Evolutionary conservation across 2,113 vertebrate genomes (phyloP), one percentile per base, ranked within the genome.

Genomic region (Larimichthys polyactis): DNA sequence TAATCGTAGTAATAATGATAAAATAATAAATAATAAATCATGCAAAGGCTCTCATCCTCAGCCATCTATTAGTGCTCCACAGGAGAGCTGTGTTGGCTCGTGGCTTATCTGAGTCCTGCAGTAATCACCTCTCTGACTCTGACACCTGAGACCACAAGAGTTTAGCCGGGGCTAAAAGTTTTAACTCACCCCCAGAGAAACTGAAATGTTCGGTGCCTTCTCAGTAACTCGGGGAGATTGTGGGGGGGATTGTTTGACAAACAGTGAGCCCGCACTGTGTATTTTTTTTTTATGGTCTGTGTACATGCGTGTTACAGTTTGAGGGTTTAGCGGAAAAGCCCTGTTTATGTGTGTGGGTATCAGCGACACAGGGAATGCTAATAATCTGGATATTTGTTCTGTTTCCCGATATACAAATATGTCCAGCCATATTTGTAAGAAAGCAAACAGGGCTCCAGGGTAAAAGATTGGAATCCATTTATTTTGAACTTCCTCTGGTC

Each of bases 361-460:
- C 20, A 19, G 70, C 17, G 27, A 52, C 80, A 32, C 11, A 1
- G 46, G 67, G 63, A 70, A 75, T 66, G 55, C 76, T 82, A 78
- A 80, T 80, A 84, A 71, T 80, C 71, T 57, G 60, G 49, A 82
- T 84, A 66, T 78, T 66, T 88, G 79, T 73, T 73, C 60, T 71
- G n/a, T 54, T 68, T 71, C 55, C 40, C 71, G 32, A 69, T 78
- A 52, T 51, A 81, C 72, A 82, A 78, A 85, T 67, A 6, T 19
- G 43, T 43, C 49, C 24, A 4, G 48, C 2, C 46, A 14, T 66
- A 32, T 86, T 76, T 81, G 67, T 58, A 36, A 71, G 74, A 78
- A 85, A 80, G 46, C 62, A 84, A 91, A 83, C 79, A 44, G 20
- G 19, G 58, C 66, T 86, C 32, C 12, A 17, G 44, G 11, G 59